These are phyloP conservation scores for Cephonodes hylas DNA, from an alignment of 2,888 invertebrate genomes.

Conservation along the genomic window DNA sequence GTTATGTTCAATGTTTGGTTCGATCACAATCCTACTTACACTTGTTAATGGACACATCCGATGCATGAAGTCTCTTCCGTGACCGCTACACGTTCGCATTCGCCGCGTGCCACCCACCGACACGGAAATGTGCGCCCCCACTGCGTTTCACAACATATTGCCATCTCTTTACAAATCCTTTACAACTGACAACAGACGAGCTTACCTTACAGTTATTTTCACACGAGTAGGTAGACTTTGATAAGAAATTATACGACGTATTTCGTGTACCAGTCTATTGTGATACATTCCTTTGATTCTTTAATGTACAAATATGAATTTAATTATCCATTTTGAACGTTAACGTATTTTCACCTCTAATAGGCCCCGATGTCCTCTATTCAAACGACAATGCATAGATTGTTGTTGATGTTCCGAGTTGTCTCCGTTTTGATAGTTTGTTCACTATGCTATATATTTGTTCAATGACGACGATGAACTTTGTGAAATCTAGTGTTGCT, in stretches of 20 bases:
- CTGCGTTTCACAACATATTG: not conserved
- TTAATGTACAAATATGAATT: not conserved
- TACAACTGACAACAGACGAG: not conserved
- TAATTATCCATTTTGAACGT: not conserved
- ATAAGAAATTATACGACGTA: not conserved
- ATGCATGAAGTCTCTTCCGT: slow-evolving; percentile 11
- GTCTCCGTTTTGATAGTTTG: not conserved
- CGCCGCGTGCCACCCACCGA: not conserved
- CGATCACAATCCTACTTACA: slow-evolving; percentile 20
- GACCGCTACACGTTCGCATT: not conserved
- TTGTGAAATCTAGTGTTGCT: too few species aligned
- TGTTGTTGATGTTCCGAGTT: not conserved
- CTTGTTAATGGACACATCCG: slow-evolving; percentile 29
- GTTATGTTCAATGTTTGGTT: slow-evolving; percentile 12
- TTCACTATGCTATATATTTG: not conserved
- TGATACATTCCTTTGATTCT: not conserved
- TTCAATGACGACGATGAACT: not conserved
- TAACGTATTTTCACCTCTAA: not conserved
- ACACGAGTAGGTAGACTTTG: not conserved
- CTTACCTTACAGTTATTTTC: slow-evolving; percentile 2
- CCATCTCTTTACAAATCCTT: not conserved
- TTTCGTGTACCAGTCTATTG: not conserved
- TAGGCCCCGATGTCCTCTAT: slow-evolving; percentile 1
- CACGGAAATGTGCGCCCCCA: not conserved
- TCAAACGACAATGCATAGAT: not conserved